Conservation (phyloP, 2,888 invertebrate genomes). For the Deilephila elpenor region DNA sequence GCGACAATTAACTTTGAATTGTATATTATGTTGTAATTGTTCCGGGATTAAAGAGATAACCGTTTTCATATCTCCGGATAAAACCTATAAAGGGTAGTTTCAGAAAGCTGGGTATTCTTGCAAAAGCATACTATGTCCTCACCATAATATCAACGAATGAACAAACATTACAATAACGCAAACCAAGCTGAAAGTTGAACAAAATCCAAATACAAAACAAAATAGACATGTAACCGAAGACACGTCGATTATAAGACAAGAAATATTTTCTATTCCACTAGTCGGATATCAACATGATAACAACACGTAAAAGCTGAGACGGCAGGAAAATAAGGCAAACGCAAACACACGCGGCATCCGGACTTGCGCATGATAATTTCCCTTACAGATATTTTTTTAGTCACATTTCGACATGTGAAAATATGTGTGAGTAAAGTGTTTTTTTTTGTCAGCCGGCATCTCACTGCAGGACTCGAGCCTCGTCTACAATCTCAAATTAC, state of each 20-base stretch:
- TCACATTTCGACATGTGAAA: conserved; percentile 46
- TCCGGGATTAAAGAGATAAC: too few relatives aligned
- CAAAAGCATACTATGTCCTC: too few relatives aligned
- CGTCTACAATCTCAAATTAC: too few relatives aligned
- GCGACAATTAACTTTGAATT: too few relatives aligned
- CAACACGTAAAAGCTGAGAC: conserved; percentile 68
- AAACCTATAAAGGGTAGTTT: too few relatives aligned
- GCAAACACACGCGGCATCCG: conserved; percentile 64
- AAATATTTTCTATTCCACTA: conserved; percentile 27
- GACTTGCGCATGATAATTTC: conserved; percentile 66
- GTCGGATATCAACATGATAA: conserved; percentile 65
- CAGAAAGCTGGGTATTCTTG: too few relatives aligned
- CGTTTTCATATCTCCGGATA: too few relatives aligned
- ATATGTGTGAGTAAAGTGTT: background rate
- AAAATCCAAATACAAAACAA: background rate
- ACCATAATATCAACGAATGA: background rate
- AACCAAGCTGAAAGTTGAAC: background rate
- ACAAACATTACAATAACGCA: background rate
- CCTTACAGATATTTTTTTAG: conserved; percentile 66
- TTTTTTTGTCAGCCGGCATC: too few relatives aligned
- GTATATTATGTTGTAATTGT: too few relatives aligned
- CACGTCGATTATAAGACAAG: conserved; percentile 37
- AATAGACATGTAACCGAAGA: conserved; percentile 11
- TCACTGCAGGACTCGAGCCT: too few relatives aligned
- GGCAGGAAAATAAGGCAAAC: conserved; percentile 68